Conservation (phyloP, 2,113 vertebrate species). For the Nycticebus coucang region DNA sequence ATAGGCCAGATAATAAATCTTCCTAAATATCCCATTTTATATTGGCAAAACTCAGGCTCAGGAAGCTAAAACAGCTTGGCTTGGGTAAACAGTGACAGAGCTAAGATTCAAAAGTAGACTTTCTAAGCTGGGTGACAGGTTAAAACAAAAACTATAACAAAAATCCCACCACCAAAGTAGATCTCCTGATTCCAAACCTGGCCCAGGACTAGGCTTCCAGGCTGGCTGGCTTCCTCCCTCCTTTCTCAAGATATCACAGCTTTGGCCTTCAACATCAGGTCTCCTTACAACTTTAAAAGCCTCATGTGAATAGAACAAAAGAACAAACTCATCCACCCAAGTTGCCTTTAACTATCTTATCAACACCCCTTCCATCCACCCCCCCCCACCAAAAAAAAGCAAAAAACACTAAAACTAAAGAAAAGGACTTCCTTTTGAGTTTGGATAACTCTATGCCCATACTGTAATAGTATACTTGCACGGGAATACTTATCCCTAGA, state of each 20-base stretch:
- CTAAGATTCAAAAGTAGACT: neutral
- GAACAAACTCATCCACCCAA: neutral
- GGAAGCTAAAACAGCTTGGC: neutral
- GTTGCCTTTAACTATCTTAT: no score
- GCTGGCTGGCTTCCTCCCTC: neutral
- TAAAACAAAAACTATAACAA: no score
- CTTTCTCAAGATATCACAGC: neutral
- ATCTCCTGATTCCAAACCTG: neutral
- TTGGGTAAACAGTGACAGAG: neutral
- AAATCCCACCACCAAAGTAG: neutral
- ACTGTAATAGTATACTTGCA: neutral
- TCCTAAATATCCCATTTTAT: neutral
- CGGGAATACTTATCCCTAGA: neutral
- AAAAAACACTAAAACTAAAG: neutral
- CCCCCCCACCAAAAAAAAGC: neutral
- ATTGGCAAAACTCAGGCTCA: neutral
- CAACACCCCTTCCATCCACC: rapidly evolving
- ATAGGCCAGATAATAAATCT: neutral
- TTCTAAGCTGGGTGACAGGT: neutral
- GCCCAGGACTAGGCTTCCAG: neutral
- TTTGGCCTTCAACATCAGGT: neutral
- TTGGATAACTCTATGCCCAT: neutral
- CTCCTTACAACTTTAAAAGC: neutral
- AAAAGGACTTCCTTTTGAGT: neutral
- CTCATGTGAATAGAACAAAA: neutral